These are phyloP conservation scores for Solen grandis DNA, from an alignment of 1,140 invertebrate species.

Conservation along the genomic window DNA sequence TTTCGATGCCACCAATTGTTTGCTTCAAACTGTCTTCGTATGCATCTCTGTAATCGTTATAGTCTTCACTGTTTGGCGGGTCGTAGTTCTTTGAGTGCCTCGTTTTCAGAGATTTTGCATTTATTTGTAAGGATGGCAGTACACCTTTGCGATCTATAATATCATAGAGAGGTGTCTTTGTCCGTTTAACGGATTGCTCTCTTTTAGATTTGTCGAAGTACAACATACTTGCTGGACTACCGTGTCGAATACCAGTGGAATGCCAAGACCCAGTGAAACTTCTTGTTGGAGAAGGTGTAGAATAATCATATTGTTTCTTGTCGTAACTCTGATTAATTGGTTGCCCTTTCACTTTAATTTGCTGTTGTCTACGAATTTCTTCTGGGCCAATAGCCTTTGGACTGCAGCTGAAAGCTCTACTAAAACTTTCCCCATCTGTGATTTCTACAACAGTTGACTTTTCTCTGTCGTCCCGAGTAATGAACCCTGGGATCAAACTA, in stretches of 20 bases:
- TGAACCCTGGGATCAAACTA: slow-evolving; percentile 64
- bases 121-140: slow-evolving; percentile 62
- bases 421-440: slow-evolving; percentile 52
- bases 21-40: slow-evolving; percentile 36
- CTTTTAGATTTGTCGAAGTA: slow-evolving; percentile 24
- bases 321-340: slow-evolving; percentile 16
- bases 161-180: slow-evolving; percentile 65
- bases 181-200: slow-evolving; percentile 30
- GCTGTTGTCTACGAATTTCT: slow-evolving; percentile 56
- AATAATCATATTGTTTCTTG: neutral
- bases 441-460: slow-evolving; percentile 65
- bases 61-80: slow-evolving; percentile 33
- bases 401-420: slow-evolving; percentile 46
- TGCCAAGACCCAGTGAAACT: slow-evolving; percentile 6
- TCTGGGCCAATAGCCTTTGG: slow-evolving; percentile 52
- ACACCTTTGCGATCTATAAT: slow-evolving; percentile 61
- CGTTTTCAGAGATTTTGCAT: slow-evolving; percentile 34
- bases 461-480: slow-evolving; percentile 59
- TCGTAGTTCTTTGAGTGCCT: slow-evolving; percentile 2
- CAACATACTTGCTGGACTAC: slow-evolving; percentile 45
- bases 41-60: slow-evolving; percentile 29
- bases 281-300: slow-evolving; percentile 22
- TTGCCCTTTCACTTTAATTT: slow-evolving; percentile 60
- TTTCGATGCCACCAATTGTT: slow-evolving; percentile 61
- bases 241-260: slow-evolving; percentile 8